Conservation (phyloP, 2,113 vertebrate species). For the Coptodon rendalli region DNA sequence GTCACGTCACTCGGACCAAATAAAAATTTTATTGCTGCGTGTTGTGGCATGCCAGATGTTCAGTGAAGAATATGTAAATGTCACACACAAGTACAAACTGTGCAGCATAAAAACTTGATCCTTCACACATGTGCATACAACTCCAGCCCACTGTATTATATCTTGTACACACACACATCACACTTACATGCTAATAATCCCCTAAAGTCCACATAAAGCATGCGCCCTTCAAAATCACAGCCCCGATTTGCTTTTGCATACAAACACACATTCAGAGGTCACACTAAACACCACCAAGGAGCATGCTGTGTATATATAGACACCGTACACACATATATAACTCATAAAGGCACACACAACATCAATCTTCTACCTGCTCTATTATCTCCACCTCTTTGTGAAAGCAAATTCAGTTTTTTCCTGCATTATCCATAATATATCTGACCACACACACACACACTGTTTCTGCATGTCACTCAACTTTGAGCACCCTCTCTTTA, state of each 20-base stretch:
- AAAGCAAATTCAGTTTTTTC: not conserved
- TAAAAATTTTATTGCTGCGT: not conserved
- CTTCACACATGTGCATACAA: not conserved
- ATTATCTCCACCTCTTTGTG: not conserved
- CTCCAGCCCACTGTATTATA: not conserved
- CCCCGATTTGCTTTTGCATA: not conserved
- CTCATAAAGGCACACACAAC: not conserved
- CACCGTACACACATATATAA: not conserved
- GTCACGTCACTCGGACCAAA: conserved; percentile 24
- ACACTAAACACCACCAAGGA: conserved; percentile 2
- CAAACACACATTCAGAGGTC: not conserved
- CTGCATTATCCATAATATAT: not conserved
- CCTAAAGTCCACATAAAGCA: not conserved
- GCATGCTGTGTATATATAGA: not conserved
- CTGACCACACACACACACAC: not conserved
- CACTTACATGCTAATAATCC: not conserved
- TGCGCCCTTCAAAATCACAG: not conserved
- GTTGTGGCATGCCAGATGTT: conserved; percentile 44
- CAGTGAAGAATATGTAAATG: conserved; percentile 34
- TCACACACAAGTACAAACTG: not conserved
- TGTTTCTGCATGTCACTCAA: not conserved
- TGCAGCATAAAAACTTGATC: not conserved
- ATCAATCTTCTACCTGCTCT: not conserved
- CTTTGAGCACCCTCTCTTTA: not conserved
- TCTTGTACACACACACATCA: not conserved